Percentiles rank a stretch among this genome's conserved stretches.
These are phyloP conservation scores for Campylomormyrus tamandua DNA, from an alignment of 2,113 vertebrate genomes.

Conservation along the genomic window DNA sequence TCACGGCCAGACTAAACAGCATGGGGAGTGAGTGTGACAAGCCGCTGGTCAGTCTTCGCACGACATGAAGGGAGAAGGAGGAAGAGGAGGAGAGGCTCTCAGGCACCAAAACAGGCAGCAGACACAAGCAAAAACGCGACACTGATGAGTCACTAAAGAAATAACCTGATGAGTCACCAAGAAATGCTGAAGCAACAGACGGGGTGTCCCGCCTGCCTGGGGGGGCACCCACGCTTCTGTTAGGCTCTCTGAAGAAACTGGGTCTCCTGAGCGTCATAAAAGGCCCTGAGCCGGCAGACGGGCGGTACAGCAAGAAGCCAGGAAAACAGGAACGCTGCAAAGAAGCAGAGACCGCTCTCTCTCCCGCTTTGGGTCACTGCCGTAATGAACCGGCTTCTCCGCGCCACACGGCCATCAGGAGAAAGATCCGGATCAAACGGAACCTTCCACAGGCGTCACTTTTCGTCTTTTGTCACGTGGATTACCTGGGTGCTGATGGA, in stretches of 20 bases:
- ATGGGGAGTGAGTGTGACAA: neutral
- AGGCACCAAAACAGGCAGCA: neutral
- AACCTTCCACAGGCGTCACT: constrained; percentile 30
- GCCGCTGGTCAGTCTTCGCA: neutral
- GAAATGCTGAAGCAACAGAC: neutral
- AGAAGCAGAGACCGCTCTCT: neutral
- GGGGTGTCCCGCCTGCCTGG: neutral
- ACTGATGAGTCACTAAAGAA: neutral
- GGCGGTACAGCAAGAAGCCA: neutral
- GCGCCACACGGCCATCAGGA: neutral
- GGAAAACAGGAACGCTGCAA: neutral
- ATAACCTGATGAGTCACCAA: neutral
- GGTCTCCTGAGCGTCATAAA: neutral
- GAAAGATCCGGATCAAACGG: constrained; percentile 39
- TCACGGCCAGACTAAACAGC: neutral
- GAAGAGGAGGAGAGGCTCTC: neutral
- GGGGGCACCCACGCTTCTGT: neutral
- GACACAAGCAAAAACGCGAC: neutral
- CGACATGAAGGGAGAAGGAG: neutral
- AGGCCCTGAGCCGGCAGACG: neutral
- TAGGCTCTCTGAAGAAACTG: neutral
- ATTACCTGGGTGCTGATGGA: constrained; percentile 88
- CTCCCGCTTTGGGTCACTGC: neutral
- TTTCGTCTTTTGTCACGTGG: constrained; percentile 47
- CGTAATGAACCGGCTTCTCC: neutral